Conservation (phyloP, 2,888 invertebrate genomes). For the Orthosia incerta region DNA sequence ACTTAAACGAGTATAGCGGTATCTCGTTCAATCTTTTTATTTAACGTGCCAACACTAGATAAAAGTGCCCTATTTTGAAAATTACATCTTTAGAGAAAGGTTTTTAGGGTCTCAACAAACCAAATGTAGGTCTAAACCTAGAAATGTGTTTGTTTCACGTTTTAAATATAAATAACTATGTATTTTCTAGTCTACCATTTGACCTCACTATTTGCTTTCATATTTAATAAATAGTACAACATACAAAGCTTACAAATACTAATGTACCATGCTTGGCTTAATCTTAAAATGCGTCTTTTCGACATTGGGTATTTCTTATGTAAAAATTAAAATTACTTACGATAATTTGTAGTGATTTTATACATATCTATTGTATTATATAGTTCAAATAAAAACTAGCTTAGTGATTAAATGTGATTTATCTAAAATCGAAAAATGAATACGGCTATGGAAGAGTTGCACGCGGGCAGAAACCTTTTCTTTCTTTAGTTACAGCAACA, state of each 20-base stretch:
- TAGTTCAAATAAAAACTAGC: conserved; percentile 11
- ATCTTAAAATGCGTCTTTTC: conserved; percentile 13
- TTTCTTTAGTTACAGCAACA: not conserved
- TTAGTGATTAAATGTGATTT: not conserved
- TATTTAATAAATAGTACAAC: conserved; percentile 69
- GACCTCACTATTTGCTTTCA: conserved; percentile 89
- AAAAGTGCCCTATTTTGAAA: not conserved
- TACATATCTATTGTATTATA: not conserved
- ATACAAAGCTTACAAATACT: conserved; percentile 63
- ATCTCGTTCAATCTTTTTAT: conserved; percentile 1
- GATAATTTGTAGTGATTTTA: conserved; percentile 8
- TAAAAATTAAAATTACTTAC: not conserved
- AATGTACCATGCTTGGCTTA: conserved; percentile 38
- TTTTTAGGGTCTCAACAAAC: conserved; percentile 20
- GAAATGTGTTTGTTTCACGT: conserved; percentile 20
- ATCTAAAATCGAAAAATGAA: not conserved
- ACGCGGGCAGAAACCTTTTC: not conserved
- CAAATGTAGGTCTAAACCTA: conserved; percentile 51
- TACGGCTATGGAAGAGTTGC: too few relatives aligned
- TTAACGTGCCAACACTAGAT: not conserved
- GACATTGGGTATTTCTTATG: conserved; percentile 17
- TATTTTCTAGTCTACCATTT: conserved; percentile 66
- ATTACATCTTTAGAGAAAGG: not conserved
- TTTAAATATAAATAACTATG: conserved; percentile 38
- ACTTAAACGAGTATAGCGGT: not conserved